Percentiles rank a stretch among this genome's conserved stretches.
phyloP scores from a whole-genome alignment of 2,113 vertebrate genomes.

The Megaceryle torquata region DNA sequence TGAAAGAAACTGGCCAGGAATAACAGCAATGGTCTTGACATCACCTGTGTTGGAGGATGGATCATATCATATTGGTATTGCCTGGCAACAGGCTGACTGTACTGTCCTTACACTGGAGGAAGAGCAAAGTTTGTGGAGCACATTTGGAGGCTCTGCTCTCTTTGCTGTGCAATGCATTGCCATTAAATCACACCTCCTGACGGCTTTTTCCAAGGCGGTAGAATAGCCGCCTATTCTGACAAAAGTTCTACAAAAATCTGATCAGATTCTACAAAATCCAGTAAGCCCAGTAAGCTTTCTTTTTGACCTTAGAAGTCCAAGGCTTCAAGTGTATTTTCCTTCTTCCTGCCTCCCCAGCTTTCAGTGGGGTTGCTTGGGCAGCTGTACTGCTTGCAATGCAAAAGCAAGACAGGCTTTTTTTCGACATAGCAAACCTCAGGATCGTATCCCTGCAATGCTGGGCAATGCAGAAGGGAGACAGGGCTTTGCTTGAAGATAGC shows the following conservation, averaged over 20 bases:
- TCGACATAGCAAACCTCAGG: neutral
- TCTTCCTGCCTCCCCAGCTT: slow-evolving; percentile 2
- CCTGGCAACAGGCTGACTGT: neutral
- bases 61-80: neutral
- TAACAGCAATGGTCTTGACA: neutral
- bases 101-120: neutral
- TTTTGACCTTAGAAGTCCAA: neutral
- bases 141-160: neutral
- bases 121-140: neutral
- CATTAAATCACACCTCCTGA: neutral
- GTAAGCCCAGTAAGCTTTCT: too few species aligned
- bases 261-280: too few species aligned
- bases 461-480: neutral
- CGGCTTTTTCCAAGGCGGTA: neutral
- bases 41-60: neutral
- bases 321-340: slow-evolving; percentile 40
- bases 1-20: neutral
- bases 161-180: neutral
- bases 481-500: neutral
- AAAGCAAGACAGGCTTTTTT: neutral
- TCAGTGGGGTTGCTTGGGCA: neutral
- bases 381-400: neutral
- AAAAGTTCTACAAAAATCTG: too few species aligned
- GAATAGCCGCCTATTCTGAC: too few species aligned
- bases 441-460: neutral